Base-by-base conservation (phyloP, 2,888 invertebrate genomes). In the Ypsolopha sequella region DNA sequence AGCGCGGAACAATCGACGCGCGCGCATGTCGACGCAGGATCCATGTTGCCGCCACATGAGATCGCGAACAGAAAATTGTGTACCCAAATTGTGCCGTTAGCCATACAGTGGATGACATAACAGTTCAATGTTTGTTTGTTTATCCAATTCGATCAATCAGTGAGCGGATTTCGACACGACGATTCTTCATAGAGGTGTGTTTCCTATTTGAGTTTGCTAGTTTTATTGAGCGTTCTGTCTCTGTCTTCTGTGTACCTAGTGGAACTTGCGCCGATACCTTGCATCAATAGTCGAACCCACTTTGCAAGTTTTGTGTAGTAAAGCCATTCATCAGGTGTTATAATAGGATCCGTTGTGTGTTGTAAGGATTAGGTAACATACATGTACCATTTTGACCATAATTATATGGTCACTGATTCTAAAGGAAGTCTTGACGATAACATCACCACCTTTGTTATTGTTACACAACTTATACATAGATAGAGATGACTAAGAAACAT, bases 1-100 rank as follows among this genome's bases (percentile, higher is more conserved):
- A 76, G 80, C 79, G 80, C 76, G 76, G 78, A 79, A 77, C 79
- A 67, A 65, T 58, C 73, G 65, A 68, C 77, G 82, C 68, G 64
- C 57, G 74, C 80, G 80, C 82, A 84, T 73, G 81, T 65, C 55
- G 57, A 57, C 51, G 53, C 51, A 65, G 61, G 63, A 60, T 61
- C 59, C 51, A 56, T 54, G 58, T 36, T 8, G 8, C 52, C 56
- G 38, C 55, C 62, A 58, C 59, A 62, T 53, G 63, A 72, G 71
- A 72, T 72, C 76, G 75, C 76, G 79, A 71, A 64, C 64, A 62
- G 65, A 62, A 70, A 62, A 66, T 44, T 73, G 76, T 75, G 70
- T 64, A 68, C 76, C 69, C 73, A 67, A 64, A 68, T 70, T 79
- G 79, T 80, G 72, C 72, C 77, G 80, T 80, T 80, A 76, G 66